These are phyloP conservation scores for Volucella bombylans DNA, from an alignment of 2,888 invertebrate genomes.

Conservation along the genomic window DNA sequence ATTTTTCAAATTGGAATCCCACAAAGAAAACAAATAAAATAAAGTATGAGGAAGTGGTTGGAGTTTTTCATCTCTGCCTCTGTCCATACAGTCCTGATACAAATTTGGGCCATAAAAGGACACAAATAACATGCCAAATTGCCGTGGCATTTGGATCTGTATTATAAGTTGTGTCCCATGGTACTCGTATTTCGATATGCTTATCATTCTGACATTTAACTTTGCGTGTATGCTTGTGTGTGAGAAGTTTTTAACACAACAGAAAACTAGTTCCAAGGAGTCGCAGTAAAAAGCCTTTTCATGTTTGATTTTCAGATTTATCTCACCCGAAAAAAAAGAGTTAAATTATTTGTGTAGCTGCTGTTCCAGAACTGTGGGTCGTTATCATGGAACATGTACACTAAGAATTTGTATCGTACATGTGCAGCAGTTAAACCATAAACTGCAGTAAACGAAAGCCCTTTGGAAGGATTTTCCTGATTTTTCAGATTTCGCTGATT, in stretches of 20 bases:
- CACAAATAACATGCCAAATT: conserved; percentile 24
- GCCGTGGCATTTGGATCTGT: conserved; percentile 3
- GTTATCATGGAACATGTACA: neutral
- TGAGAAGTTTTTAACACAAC: neutral
- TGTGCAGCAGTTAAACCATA: neutral
- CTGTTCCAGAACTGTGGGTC: neutral
- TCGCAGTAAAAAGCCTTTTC: conserved; percentile 10
- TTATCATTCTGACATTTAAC: conserved; percentile 41
- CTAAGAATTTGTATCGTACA: conserved; percentile 2
- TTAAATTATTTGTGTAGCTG: conserved; percentile 35
- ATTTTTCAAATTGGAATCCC: conserved; percentile 45
- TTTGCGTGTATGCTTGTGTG: conserved; percentile 3
- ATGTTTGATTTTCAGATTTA: conserved; percentile 49
- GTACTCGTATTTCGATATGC: conserved; percentile 40
- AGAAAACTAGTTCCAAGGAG: neutral
- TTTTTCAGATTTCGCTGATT: neutral
- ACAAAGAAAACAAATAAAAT: conserved; percentile 35
- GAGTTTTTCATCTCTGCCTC: conserved; percentile 11
- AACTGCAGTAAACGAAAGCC: conserved; percentile 16
- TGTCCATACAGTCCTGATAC: neutral
- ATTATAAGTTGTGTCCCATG: conserved; percentile 12
- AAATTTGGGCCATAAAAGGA: conserved; percentile 5
- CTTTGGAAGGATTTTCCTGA: conserved; percentile 6
- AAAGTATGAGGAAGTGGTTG: conserved; percentile 5
- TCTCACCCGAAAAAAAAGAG: conserved; percentile 8